Evolutionary conservation across 2,888 invertebrate species (phyloP).

Genomic region (Cistogaster globosa): DNA sequence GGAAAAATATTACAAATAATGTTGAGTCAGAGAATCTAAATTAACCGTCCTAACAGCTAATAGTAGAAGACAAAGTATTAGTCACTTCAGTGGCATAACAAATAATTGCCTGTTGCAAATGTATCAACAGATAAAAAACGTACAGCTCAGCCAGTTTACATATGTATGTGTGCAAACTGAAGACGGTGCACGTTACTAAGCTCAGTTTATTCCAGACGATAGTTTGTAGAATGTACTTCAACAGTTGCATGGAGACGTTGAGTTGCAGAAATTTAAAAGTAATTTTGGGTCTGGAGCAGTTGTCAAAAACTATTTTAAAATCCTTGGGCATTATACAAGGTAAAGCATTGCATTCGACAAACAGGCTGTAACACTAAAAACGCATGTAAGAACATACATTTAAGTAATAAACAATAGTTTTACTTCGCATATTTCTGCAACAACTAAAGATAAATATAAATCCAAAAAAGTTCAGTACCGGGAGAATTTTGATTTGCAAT

Average conservation of each 20-base stretch:
- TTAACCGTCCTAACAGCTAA: conserved; percentile 90
- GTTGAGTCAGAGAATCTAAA: conserved; percentile 79
- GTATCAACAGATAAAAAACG: conserved; percentile 87
- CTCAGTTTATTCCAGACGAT: conserved; percentile 85
- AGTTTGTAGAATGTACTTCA: conserved; percentile 85
- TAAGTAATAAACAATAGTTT: too few species aligned
- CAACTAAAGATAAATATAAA: too few species aligned
- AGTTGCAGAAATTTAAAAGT: conserved; percentile 83
- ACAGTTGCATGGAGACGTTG: conserved; percentile 84
- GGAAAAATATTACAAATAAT: too few species aligned
- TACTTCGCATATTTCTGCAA: too few species aligned
- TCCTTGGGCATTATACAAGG: conserved; percentile 90
- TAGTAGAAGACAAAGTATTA: conserved; percentile 91
- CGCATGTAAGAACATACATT: conserved; percentile 80
- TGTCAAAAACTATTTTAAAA: conserved; percentile 88
- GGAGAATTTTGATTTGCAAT: too few species aligned
- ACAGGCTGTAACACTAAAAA: conserved; percentile 86
- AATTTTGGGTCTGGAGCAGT: conserved; percentile 86
- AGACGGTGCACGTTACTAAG: conserved; percentile 87
- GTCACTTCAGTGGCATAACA: conserved; percentile 92
- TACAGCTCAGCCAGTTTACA: conserved; percentile 86
- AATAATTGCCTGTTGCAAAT: conserved; percentile 96
- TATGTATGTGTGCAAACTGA: conserved; percentile 91
- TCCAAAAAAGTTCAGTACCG: too few species aligned
- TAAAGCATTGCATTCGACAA: conserved; percentile 89